phyloP scores from a whole-genome alignment of 1,140 invertebrate species.

The Amyelois transitella region DNA sequence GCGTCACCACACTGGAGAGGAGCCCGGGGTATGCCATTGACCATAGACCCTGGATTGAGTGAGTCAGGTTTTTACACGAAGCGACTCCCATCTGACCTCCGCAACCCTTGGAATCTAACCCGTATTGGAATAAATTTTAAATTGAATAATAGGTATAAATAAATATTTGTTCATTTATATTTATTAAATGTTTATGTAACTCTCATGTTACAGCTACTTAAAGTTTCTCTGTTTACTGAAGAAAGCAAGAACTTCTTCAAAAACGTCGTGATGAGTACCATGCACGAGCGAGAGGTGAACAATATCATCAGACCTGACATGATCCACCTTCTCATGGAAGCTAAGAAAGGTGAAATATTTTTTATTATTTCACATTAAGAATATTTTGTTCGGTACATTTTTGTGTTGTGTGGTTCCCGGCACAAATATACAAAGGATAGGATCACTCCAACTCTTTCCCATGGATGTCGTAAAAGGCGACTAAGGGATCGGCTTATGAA shows the following conservation, averaged over 20 bases:
- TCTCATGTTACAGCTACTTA: slow-evolving; percentile 30
- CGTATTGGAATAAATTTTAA: too few relatives aligned
- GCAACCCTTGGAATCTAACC: too few relatives aligned
- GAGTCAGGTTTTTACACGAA: too few relatives aligned
- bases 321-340: slow-evolving; percentile 72
- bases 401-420: too few relatives aligned
- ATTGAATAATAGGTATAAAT: background rate
- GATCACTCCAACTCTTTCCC: too few relatives aligned
- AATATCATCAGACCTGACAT: slow-evolving; percentile 65
- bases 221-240: slow-evolving; percentile 53
- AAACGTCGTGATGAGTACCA: slow-evolving; percentile 69
- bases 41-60: too few relatives aligned
- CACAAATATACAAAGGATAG: too few relatives aligned
- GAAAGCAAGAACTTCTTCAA: slow-evolving; percentile 70
- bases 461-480: too few relatives aligned
- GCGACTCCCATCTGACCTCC: too few relatives aligned
- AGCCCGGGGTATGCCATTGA: too few relatives aligned
- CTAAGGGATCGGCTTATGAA: too few relatives aligned
- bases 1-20: too few relatives aligned
- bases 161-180: background rate
- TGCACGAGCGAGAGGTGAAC: slow-evolving; percentile 67
- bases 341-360: slow-evolving; percentile 40
- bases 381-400: background rate
- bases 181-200: background rate
- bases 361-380: background rate